Base-by-base conservation (phyloP, 2,888 invertebrate genomes). In the Saturnia pavonia region DNA sequence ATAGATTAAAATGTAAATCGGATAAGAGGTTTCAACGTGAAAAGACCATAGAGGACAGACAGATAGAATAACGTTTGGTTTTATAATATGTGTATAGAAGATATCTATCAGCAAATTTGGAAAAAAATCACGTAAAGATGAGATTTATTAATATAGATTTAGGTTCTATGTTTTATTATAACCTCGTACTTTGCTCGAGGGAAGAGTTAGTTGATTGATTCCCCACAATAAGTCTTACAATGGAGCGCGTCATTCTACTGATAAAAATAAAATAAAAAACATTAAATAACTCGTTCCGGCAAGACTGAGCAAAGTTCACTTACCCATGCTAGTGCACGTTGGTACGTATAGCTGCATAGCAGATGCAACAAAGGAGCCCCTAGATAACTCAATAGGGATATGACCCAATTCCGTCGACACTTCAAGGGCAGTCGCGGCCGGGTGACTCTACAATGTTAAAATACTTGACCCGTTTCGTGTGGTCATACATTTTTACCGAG, bases 351-450 rank as follows among this genome's bases (percentile, higher is more conserved):
- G 63, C 71, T 77, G 75, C 77, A 76, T 74, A 71, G 70, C 65
- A 76, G 70, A 65, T 77, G 77, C 82, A 81, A 80, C 81, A 81
- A 80, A 83, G 77, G 72, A 65, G 72, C 54, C 70, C 76, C 75
- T 75, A 75, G 69, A 73, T 72, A 70, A 42, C 4, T 70, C 78
- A 84, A 86, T 84, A 80, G 82, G 86, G 87, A 87, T 85, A 73
- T 85, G 86, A 77, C 86, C 86, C 70, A 78, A 70, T 77, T 86
- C 69, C 68, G 75, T 71, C 72, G 57, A 40, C 8, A 22, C 70
- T 73, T 75, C 83, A 83, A 84, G 84, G 85, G 76, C 82, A 74
- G 60, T 73, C n/a, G 40, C 40, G 12, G 19, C 16, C 71, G 75
- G 80, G 79, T 76, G 78, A 70, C 70, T 69, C 71, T 63, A 43